Evolutionary conservation across 2,797 vertebrate species (phyloP).

Genomic region (Natrix natrix): DNA sequence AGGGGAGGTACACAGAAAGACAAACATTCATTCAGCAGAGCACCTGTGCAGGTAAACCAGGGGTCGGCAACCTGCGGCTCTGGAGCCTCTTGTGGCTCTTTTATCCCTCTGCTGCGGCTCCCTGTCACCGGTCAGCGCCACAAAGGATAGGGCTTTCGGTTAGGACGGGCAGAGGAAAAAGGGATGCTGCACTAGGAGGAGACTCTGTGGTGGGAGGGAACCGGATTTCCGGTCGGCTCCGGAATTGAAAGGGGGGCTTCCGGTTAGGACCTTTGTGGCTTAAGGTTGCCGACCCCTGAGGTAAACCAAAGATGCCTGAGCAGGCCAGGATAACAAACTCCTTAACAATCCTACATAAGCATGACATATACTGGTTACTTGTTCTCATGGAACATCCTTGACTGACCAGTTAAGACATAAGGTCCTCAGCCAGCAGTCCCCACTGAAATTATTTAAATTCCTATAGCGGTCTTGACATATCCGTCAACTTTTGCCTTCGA

Average conservation of each 20-base stretch:
- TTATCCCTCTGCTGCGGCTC: too few species aligned
- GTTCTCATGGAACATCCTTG: neutral
- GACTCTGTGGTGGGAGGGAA: too few species aligned
- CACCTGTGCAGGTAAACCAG: neutral
- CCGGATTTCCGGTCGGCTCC: too few species aligned
- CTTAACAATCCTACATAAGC: neutral
- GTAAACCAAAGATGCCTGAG: neutral
- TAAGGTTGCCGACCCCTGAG: neutral
- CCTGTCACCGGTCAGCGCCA: too few species aligned
- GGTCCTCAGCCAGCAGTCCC: neutral
- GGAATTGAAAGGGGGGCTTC: too few species aligned
- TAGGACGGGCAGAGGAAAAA: too few species aligned
- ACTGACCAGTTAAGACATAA: neutral
- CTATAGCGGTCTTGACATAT: neutral
- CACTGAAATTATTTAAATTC: neutral
- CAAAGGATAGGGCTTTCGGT: too few species aligned
- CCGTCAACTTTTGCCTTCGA: neutral
- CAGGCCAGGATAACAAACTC: neutral
- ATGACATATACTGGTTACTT: neutral
- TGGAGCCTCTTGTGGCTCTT: too few species aligned
- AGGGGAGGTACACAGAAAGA: neutral
- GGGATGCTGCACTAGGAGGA: too few species aligned
- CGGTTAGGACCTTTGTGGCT: too few species aligned
- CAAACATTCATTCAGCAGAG: neutral
- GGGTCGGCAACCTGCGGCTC: too few species aligned